Base-by-base conservation (phyloP, 1,140 invertebrate genomes). In the Calliphora vicina region DNA sequence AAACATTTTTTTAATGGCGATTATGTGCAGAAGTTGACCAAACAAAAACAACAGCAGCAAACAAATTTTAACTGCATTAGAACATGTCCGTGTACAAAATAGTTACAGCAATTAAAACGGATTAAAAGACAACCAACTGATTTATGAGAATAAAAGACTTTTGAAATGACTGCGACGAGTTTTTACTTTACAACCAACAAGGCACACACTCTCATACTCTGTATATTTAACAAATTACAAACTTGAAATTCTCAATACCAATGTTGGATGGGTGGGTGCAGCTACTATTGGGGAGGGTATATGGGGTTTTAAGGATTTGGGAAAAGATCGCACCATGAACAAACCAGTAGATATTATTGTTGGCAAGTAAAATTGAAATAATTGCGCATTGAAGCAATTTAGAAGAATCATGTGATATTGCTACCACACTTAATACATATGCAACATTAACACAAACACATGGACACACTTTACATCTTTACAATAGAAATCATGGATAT, bases 121-220 rank as follows among this genome's bases (percentile, higher is more conserved):
- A 78, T 78, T 78, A 78, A 78, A 78, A 78, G 74, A 78, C 74
- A 78, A 25, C 17, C 74, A 43, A 43, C 74, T 78, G 74, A 78
- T 78, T 78, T 78, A 78, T 78, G 74, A 25, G 74, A 43, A 20
- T 23, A 78, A 78, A 42, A 43, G 74, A 78, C 74, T 27, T 43
- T 78, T 20, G n/a, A 78, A 78, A 78, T 78, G 35, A 78, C 74
- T 78, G 74, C 74, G 74, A 78, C 74, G 74, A 78, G 74, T 78
- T 78, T 45, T 45, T 78, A 20, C n/a, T 74, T 27, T 50, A 50
- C 45, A 50, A 50, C 45, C 45, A 50, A 43, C 12, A 15, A 50
- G 13, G 17, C 2, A 50, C 12, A 12, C 12, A 50, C 8, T 15
- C 13, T 50, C 17, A 5, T 13, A 50, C 45, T 35, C 35, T 35